Conservation (phyloP, 2,888 invertebrate species). For the Apotomis betuletana region DNA sequence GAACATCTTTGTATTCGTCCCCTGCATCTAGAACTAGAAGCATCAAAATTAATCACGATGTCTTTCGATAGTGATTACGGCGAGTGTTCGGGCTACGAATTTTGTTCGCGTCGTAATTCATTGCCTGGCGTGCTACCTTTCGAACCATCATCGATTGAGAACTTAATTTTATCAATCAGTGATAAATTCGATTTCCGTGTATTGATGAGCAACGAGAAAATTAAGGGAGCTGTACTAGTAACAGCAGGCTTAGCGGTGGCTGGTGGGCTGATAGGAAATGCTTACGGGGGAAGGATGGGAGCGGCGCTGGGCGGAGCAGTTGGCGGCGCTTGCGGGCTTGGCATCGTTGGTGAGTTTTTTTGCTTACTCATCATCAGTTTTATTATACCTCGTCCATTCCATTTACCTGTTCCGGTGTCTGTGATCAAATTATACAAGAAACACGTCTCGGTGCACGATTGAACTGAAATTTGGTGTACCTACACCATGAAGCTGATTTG, state of each 20-base stretch:
- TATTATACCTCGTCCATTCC: too few species aligned
- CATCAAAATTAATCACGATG: slow-evolving; percentile 44
- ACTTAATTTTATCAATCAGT: slow-evolving; percentile 65
- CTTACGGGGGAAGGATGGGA: slow-evolving; percentile 72
- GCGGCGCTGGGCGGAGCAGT: slow-evolving; percentile 72
- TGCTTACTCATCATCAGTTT: not conserved
- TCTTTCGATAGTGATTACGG: slow-evolving; percentile 52
- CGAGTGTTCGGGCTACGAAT: slow-evolving; percentile 52
- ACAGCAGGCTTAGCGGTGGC: slow-evolving; percentile 70
- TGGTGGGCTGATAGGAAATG: slow-evolving; percentile 69
- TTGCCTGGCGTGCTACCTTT: slow-evolving; percentile 58
- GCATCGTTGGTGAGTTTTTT: slow-evolving; percentile 65
- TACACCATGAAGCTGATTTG: too few species aligned
- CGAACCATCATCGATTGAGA: slow-evolving; percentile 64
- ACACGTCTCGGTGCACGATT: too few species aligned
- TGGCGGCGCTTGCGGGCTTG: slow-evolving; percentile 74
- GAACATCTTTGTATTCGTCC: not conserved
- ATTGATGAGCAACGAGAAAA: slow-evolving; percentile 57
- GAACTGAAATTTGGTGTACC: too few species aligned
- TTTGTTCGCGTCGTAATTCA: slow-evolving; percentile 51
- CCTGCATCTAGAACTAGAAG: not conserved
- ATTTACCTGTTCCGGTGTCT: too few species aligned
- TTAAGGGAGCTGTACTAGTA: slow-evolving; percentile 61
- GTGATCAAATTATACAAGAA: too few species aligned
- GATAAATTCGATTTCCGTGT: slow-evolving; percentile 74